Conservation (phyloP, 2,888 invertebrate genomes). For the Platynereis dumerilii region DNA sequence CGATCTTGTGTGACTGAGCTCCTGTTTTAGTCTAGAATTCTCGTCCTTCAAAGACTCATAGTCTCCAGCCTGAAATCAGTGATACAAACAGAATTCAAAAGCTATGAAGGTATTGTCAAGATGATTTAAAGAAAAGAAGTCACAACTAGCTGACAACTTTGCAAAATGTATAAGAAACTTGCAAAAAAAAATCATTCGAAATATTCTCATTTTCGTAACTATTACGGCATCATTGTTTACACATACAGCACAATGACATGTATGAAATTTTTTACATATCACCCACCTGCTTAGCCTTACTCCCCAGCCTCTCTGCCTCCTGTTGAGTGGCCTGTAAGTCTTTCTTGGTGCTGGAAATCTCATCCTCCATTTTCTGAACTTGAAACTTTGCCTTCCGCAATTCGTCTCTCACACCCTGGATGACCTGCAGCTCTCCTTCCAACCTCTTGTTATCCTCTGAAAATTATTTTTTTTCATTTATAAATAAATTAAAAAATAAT, state of each 20-base stretch:
- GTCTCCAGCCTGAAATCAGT: conserved; percentile 58
- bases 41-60: conserved; percentile 57
- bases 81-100: too few relatives aligned
- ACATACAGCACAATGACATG: too few relatives aligned
- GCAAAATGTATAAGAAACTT: too few relatives aligned
- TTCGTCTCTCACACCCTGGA: conserved; percentile 53
- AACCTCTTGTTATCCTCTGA: conserved; percentile 54
- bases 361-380: conserved; percentile 54
- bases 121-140: too few relatives aligned
- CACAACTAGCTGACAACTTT: too few relatives aligned
- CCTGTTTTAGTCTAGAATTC: conserved; percentile 52
- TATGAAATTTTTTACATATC: too few relatives aligned
- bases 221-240: too few relatives aligned
- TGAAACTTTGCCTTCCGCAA: conserved; percentile 51
- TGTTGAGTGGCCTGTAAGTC: conserved; percentile 48
- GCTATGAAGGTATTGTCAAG: too few relatives aligned
- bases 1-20: conserved; percentile 55
- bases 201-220: too few relatives aligned
- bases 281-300: conserved; percentile 53
- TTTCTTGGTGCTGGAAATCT: conserved; percentile 49
- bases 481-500: too few relatives aligned
- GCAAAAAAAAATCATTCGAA: too few relatives aligned
- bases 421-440: conserved; percentile 48
- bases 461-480: too few relatives aligned
- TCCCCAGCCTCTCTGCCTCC: conserved; percentile 53